Evolutionary conservation across 2,113 vertebrate genomes (phyloP), one percentile per base, ranked within the genome.

Genomic region (Eurystomus gularis): DNA sequence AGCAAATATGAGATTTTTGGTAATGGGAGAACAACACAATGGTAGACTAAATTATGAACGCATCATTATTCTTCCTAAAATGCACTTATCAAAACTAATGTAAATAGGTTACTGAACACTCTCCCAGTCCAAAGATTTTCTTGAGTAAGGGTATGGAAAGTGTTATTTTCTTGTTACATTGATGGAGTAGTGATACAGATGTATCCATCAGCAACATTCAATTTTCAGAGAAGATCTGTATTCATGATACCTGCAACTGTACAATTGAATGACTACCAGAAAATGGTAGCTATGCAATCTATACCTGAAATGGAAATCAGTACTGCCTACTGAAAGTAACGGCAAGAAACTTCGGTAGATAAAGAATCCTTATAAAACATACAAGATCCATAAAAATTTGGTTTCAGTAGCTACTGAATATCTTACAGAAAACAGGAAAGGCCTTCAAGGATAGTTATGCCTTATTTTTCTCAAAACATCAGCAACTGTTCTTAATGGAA

Each of bases 311-410:
- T 31, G 73, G 75, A 76, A 97, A 98, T 97, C 96, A 97, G 96
- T 95, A 97, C 85, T 96, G 82, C 80, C 94, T 96, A 82, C 91
- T 93, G 91, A 95, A 93, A 96, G 88, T 82, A 84, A 58, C 80
- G 72, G 97, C 83, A 96, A 97, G 91, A 97, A 94, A 91, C 57
- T 96, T 96, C 97, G 93, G 94, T 86, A 98, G 69, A 96, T 93
- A 95, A 93, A 42, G 48, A 96, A 93, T 66, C 44, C 54, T 87
- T 95, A 88, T 87, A 58, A 94, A 88, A 94, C 55, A 52, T 23
- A 77, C 14, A 18, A 4, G 39, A 23, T 28, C 0, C 19, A 82
- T 16, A 52, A 77, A 78, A 39, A 60, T 9, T 65, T 52, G 8
- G 20, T 71, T 92, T 94, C 82, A 68, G 40, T 62, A 91, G 61